phyloP scores from a whole-genome alignment of 2,888 invertebrate genomes.

The Xestia ashworthii region DNA sequence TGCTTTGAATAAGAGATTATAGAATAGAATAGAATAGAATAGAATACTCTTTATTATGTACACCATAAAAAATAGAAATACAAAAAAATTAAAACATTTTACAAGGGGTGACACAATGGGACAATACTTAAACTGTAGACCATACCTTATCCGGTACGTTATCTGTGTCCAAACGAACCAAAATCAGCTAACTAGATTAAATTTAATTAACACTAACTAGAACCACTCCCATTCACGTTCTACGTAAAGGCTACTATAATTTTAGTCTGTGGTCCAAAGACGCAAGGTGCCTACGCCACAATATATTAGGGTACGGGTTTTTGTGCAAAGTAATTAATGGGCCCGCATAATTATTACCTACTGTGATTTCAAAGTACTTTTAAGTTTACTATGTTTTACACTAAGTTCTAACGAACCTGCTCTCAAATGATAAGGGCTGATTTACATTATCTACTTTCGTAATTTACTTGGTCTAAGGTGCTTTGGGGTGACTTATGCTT shows the following conservation, averaged over 20 bases:
- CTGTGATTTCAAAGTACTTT: constrained; percentile 45
- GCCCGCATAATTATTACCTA: constrained; percentile 52
- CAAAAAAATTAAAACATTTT: too few relatives aligned
- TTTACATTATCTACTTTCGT: constrained; percentile 38
- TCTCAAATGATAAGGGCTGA: constrained; percentile 40
- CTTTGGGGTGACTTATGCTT: neutral
- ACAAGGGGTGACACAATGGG: too few relatives aligned
- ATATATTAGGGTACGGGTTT: constrained; percentile 50
- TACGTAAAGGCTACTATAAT: constrained; percentile 38
- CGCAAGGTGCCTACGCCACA: constrained; percentile 11
- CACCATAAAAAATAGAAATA: too few relatives aligned
- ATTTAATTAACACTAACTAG: constrained; percentile 32
- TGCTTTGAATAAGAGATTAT: neutral
- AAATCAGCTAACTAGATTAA: constrained; percentile 28
- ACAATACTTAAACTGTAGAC: neutral
- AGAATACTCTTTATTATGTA: too few relatives aligned
- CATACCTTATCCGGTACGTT: neutral
- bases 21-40: too few relatives aligned
- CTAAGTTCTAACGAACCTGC: constrained; percentile 38
- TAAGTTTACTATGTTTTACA: constrained; percentile 38
- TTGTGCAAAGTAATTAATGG: constrained; percentile 53
- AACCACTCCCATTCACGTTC: neutral
- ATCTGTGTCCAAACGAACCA: constrained; percentile 9
- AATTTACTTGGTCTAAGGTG: constrained; percentile 19
- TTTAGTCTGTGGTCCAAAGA: constrained; percentile 39